Conservation (phyloP, 2,888 invertebrate genomes). For the Magallana nippona region DNA sequence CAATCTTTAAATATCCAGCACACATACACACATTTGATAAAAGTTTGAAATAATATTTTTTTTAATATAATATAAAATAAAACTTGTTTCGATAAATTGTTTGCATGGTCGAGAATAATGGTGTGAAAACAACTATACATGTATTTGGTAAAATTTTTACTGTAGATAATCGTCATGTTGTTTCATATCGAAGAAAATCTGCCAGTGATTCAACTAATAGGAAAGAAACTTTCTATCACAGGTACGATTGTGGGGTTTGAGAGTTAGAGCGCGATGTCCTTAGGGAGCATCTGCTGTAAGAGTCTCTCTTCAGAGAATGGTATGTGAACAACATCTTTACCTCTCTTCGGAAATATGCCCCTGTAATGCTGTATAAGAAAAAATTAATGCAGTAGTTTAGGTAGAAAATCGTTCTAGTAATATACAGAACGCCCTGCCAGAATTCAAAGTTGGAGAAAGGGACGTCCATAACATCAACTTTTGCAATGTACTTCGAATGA, state of each 20-base stretch:
- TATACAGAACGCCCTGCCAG: constrained; percentile 62
- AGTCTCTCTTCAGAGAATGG: constrained; percentile 2
- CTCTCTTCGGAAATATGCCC: constrained; percentile 73
- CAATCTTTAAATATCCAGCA: too few relatives aligned
- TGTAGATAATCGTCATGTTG: too few relatives aligned
- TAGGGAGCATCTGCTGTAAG: constrained; percentile 41
- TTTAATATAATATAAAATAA: too few relatives aligned
- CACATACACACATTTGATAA: too few relatives aligned
- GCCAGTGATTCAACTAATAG: too few relatives aligned
- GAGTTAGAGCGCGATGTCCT: constrained; percentile 37
- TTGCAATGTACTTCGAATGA: constrained; percentile 41
- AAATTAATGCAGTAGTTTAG: constrained; percentile 77
- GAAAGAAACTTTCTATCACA: not conserved
- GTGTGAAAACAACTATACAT: too few relatives aligned
- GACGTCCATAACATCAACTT: not conserved
- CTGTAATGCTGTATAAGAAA: constrained; percentile 75
- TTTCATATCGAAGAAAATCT: too few relatives aligned
- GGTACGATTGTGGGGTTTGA: constrained; percentile 44
- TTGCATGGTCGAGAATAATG: too few relatives aligned
- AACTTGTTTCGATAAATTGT: too few relatives aligned
- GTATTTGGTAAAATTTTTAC: too few relatives aligned
- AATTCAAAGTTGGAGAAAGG: constrained; percentile 47
- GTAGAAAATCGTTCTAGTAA: constrained; percentile 73
- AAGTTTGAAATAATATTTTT: too few relatives aligned
- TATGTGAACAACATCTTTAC: constrained; percentile 59